A percentile compares a stretch with the other conserved stretches of the same genome.
Evolutionary conservation across 2,113 vertebrate genomes (phyloP).

Genomic region (Pimephales promelas): DNA sequence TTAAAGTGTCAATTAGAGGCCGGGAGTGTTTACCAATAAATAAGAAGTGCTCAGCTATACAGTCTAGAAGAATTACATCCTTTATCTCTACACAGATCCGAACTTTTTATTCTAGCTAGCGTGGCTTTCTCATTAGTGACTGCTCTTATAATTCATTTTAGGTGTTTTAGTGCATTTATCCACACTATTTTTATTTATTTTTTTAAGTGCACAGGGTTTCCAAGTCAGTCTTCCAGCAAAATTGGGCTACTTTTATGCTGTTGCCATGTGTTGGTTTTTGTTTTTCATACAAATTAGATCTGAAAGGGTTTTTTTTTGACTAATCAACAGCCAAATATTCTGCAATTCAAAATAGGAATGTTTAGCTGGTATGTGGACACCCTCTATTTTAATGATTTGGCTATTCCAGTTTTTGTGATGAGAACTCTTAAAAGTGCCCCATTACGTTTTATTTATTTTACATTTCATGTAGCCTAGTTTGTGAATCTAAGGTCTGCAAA

Average conservation of each 20-base stretch:
- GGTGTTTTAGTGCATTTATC: neutral
- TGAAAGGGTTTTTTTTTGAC: neutral
- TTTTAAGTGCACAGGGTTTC: neutral
- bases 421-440: neutral
- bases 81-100: neutral
- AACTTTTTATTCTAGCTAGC: conserved; percentile 6
- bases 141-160: neutral
- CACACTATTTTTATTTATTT: neutral
- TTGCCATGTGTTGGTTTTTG: neutral
- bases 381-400: neutral
- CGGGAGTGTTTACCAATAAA: conserved; percentile 31
- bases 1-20: conserved; percentile 47
- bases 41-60: conserved; percentile 26
- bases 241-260: neutral
- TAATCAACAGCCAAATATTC: conserved; percentile 9
- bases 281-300: neutral
- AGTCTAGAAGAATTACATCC: neutral
- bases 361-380: neutral
- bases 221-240: neutral
- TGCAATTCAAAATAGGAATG: neutral
- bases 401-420: neutral
- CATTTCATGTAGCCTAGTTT: too few species aligned
- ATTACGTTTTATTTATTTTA: too few species aligned
- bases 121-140: neutral
- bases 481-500: too few species aligned